Conservation (phyloP, 2,888 invertebrate genomes). For the Metellina segmentata region DNA sequence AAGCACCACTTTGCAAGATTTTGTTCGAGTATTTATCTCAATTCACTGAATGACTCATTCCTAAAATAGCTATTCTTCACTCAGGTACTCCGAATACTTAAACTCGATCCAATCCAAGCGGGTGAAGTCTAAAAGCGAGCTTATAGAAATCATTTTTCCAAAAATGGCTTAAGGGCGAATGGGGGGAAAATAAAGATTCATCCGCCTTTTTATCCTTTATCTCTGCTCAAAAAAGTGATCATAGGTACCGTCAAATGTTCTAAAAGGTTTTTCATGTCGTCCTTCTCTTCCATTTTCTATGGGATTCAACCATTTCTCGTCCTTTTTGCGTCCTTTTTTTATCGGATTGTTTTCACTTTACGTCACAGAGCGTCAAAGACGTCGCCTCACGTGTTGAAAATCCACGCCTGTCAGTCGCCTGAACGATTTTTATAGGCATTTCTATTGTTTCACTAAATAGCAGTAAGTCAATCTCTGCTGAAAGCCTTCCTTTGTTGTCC, state of each 20-base stretch:
- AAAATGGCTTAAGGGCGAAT: not conserved
- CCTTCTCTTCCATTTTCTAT: slow-evolving; percentile 3
- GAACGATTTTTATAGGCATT: slow-evolving; percentile 13
- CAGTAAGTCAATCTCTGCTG: slow-evolving; percentile 32
- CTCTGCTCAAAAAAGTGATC: slow-evolving; percentile 14
- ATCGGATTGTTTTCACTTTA: slow-evolving; percentile 56
- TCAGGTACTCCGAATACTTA: not conserved
- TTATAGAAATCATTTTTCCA: not conserved
- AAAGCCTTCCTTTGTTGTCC: slow-evolving; percentile 5
- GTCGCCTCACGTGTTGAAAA: slow-evolving; percentile 27
- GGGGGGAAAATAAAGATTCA: not conserved
- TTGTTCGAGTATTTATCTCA: not conserved
- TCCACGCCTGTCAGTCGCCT: slow-evolving; percentile 22
- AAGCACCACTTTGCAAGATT: not conserved
- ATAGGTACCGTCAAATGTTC: slow-evolving; percentile 38
- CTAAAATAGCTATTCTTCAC: not conserved
- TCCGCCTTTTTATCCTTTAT: not conserved
- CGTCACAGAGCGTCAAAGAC: slow-evolving; percentile 30
- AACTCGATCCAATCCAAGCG: not conserved
- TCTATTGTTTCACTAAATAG: slow-evolving; percentile 28
- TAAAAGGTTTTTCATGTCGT: slow-evolving; percentile 64
- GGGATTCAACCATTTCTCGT: slow-evolving; percentile 19
- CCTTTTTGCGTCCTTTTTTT: slow-evolving; percentile 1
- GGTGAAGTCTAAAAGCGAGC: not conserved
- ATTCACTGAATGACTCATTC: not conserved